Percentiles rank a stretch among this genome's conserved stretches.
phyloP scores from a whole-genome alignment of 2,113 vertebrate species.

The Microcebus tavaratra region DNA sequence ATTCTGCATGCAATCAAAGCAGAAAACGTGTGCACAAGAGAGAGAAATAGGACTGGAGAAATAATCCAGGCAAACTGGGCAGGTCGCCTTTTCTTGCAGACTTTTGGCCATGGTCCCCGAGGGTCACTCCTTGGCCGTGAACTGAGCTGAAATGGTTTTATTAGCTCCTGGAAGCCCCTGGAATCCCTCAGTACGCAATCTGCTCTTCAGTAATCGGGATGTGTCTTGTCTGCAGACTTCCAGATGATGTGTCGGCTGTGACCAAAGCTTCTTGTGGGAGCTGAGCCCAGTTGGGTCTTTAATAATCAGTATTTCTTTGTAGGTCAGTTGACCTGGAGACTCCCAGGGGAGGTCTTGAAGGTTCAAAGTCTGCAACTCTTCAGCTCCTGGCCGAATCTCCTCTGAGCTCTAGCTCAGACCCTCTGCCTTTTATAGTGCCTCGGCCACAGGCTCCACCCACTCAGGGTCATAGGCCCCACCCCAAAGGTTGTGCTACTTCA shows the following conservation, averaged over 20 bases:
- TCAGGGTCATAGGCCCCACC: not conserved
- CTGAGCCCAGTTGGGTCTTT: not conserved
- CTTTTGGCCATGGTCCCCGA: too few species aligned
- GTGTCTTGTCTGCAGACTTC: not conserved
- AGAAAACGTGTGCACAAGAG: slow-evolving; percentile 22
- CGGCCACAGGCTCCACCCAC: not conserved
- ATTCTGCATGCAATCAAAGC: not conserved
- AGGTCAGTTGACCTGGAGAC: not conserved
- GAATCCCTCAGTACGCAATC: not conserved
- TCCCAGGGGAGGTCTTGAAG: not conserved
- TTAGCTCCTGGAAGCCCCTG: not conserved
- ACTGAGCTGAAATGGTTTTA: not conserved
- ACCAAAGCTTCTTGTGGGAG: not conserved
- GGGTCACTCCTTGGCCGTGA: not conserved
- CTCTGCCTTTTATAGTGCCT: not conserved
- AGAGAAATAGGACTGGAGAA: not conserved
- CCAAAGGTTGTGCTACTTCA: not conserved
- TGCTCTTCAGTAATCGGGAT: not conserved
- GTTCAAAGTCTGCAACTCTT: accelerated
- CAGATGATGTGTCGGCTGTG: not conserved
- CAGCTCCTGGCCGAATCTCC: not conserved
- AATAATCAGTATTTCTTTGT: not conserved
- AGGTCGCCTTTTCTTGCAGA: not conserved
- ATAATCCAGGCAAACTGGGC: not conserved
- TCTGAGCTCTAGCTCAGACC: not conserved